A percentile compares a stretch with the other conserved stretches of the same genome.
phyloP scores from a whole-genome alignment of 2,797 vertebrate species.

The Petrocephalus sullivani region DNA sequence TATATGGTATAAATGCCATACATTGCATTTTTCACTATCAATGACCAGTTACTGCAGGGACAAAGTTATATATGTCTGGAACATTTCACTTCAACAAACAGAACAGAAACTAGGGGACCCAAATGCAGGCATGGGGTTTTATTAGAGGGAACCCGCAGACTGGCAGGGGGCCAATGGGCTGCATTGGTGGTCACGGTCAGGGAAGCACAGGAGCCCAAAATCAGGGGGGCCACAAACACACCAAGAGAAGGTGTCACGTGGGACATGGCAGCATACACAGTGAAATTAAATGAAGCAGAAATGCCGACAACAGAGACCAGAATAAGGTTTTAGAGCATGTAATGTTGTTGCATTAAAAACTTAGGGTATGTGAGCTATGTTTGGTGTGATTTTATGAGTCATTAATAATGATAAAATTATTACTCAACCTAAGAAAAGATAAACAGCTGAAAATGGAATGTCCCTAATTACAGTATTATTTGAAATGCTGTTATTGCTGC shows the following conservation, averaged over 20 bases:
- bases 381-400: not conserved
- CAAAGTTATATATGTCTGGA: not conserved
- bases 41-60: not conserved
- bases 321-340: not conserved
- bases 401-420: not conserved
- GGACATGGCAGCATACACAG: not conserved
- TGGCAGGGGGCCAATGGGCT: not conserved
- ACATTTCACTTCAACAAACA: constrained; percentile 1
- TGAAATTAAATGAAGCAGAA: not conserved
- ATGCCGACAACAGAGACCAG: not conserved
- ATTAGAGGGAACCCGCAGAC: not conserved
- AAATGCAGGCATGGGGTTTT: not conserved
- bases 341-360: not conserved
- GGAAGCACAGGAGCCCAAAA: not conserved
- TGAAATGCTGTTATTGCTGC: not conserved
- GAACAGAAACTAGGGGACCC: not conserved
- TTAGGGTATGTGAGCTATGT: not conserved
- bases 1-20: not conserved
- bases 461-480: not conserved
- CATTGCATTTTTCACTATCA: not conserved
- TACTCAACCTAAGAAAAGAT: not conserved
- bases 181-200: not conserved
- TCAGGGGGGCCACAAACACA: not conserved
- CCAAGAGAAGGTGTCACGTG: not conserved
- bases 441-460: not conserved